Conservation (phyloP, 2,113 vertebrate species). For the Mellivora capensis region DNA sequence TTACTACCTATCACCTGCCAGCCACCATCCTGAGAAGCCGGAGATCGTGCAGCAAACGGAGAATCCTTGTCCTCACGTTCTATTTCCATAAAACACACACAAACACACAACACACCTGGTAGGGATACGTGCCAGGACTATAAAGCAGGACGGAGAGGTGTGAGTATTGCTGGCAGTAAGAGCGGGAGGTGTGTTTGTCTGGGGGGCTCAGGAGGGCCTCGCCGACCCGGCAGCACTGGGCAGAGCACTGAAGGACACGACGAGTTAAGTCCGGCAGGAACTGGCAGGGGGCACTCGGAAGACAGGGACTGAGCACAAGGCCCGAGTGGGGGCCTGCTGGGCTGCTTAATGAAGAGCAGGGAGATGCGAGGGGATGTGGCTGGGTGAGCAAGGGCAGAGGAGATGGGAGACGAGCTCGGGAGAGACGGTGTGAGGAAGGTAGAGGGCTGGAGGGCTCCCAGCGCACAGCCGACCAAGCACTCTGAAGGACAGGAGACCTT, state of each 20-base stretch:
- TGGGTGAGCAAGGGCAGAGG: neutral
- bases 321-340: neutral
- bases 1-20: neutral
- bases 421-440: too few species aligned
- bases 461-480: too few species aligned
- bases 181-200: too few species aligned
- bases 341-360: neutral
- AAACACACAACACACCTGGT: too few species aligned
- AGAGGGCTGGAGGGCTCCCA: rapidly evolving
- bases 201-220: neutral
- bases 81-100: neutral
- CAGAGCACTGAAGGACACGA: neutral
- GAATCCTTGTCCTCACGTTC: neutral
- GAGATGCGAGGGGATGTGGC: rapidly evolving
- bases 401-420: neutral
- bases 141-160: neutral
- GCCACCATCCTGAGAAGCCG: neutral
- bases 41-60: neutral
- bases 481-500: neutral
- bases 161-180: neutral
- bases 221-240: neutral
- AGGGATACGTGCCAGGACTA: too few species aligned
- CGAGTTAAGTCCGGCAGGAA: rapidly evolving
- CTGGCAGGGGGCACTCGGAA: rapidly evolving
- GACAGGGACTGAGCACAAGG: neutral